Base-by-base conservation (phyloP, 1,140 invertebrate species). In the Dufourea novaeangliae region DNA sequence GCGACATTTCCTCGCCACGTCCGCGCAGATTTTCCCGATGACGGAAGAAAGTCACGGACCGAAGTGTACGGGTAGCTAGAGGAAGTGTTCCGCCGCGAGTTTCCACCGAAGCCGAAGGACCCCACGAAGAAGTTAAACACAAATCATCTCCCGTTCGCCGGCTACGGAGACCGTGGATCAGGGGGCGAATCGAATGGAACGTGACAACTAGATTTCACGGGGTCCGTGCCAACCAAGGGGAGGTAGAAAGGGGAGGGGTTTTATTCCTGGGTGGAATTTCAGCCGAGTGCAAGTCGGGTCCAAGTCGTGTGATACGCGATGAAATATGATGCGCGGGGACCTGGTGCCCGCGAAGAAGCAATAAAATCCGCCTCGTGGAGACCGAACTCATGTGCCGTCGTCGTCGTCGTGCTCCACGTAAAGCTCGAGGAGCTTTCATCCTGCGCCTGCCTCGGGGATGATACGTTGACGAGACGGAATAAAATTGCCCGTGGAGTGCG, bases 141-240 rank as follows among this genome's bases (percentile, higher is more conserved):
- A 66, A 78, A 78, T 78, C 69, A 78, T 66, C 25, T n/a, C 61
- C 17, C 27, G 22, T 32, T 41, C 25, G 41, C 7, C 29, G 46
- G 61, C n/a, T 17, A 17, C 50, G 17, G 39, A 22, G 34, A 46
- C 27, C 52, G 52, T 39, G 68, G 67, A 83, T 80, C 72, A 59
- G 83, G 62, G 68, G 17, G n/a, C 54, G 54, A 80, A 84, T 85
- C 83, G 82, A 85, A 70, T 56, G 78, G 62, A 63, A 68, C 52
- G 68, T 61, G 82, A 78, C 82, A 84, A 80, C 78, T 83, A 78
- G 73, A 84, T 81, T 85, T 70, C 73, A 46, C 74, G 44, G 68
- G 62, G 50, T 74, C 61, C 3, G 32, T 56, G 71, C 50, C 57
- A 57, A 32, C 46, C 34, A 3, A 25, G 7, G 63, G 11, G n/a